Conservation (phyloP, 2,888 invertebrate species). For the Plemyria rubiginata region DNA sequence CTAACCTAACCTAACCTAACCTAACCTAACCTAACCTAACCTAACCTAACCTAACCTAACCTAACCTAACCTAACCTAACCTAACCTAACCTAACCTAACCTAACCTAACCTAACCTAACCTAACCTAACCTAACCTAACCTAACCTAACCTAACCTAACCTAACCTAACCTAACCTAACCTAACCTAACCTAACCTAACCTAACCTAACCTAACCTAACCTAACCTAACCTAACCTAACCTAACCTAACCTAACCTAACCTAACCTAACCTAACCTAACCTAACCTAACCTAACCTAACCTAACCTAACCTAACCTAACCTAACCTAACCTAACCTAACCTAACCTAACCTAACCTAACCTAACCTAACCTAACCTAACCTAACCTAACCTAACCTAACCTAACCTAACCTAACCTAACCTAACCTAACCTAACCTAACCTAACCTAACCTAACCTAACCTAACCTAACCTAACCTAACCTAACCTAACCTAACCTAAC, state of each 20-base stretch:
- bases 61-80: slow-evolving; percentile 16
- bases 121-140: slow-evolving; percentile 16
- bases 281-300: slow-evolving; percentile 27
- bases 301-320: slow-evolving; percentile 31
- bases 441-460: slow-evolving; percentile 24
- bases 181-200: slow-evolving; percentile 21
- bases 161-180: slow-evolving; percentile 35
- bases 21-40: slow-evolving; percentile 16
- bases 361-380: slow-evolving; percentile 26
- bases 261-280: slow-evolving; percentile 29
- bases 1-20: slow-evolving; percentile 16
- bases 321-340: slow-evolving; percentile 31
- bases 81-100: slow-evolving; percentile 16
- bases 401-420: slow-evolving; percentile 29
- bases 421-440: slow-evolving; percentile 29
- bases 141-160: slow-evolving; percentile 33
- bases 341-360: slow-evolving; percentile 30
- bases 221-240: slow-evolving; percentile 23
- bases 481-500: slow-evolving; percentile 24
- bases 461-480: slow-evolving; percentile 28
- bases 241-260: slow-evolving; percentile 25
- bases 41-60: slow-evolving; percentile 16
- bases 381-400: slow-evolving; percentile 28
- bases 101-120: slow-evolving; percentile 16
- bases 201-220: slow-evolving; percentile 25